Evolutionary conservation across 2,113 vertebrate genomes (phyloP), one percentile per base, ranked within the genome.

Genomic region (Chlorocebus sabaeus): DNA sequence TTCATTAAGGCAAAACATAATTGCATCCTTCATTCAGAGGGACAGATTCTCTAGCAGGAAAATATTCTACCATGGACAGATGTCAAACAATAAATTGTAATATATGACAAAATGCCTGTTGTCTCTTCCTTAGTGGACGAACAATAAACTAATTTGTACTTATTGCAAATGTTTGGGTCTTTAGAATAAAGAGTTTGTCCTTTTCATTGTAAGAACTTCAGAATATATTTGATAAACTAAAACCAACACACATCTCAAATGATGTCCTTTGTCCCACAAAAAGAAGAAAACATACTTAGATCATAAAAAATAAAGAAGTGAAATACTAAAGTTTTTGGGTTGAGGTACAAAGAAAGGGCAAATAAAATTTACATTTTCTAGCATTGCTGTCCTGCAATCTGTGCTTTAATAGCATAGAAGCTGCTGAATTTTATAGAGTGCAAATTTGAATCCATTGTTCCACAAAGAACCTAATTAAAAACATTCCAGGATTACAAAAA

Each of bases 401-500:
- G 76, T 94, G 50, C 73, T 98, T 98, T 98, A 98, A 97, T 98
- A 96, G 94, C 86, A 93, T 27, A 96, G 64, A 98, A 98, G 98
- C 98, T 96, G 84, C 50, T 97, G 96, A 97, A 96, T 98, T 98
- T 98, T 79, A 97, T 16, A 87, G 93, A 95, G 50, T 57, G 48
- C 38, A 97, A 97, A 98, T 98, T 94, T 97, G 78, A 96, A 98
- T 97, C 80, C 89, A 98, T n/a, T 97, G 93, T 97, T 98, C 95
- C 93, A 98, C 97, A 95, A 98, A 98, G 95, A 98, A 98, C 95
- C 89, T 98, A 98, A 98, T 98, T 99, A 98, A 87, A 97, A 90
- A 86, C 95, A 97, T 98, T 97, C 52, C 86, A 61, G 48, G 87
- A 82, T 98, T 97, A 98, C n/a, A 97, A 97, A 98, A 96, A 96